Conservation (phyloP, 2,113 vertebrate species). For the Mellivora capensis region DNA sequence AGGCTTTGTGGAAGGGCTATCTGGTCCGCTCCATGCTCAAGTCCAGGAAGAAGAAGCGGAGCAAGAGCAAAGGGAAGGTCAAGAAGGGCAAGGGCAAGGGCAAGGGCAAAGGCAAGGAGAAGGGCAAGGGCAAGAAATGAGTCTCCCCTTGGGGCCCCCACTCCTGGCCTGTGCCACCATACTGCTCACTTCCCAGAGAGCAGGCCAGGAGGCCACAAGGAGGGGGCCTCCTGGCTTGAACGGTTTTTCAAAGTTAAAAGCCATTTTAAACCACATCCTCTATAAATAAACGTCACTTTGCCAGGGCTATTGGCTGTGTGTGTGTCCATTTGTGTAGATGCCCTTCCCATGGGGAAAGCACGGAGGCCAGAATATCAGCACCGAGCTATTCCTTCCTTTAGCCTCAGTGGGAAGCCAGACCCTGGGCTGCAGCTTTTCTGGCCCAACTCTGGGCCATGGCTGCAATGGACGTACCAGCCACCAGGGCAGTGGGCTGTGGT, state of each 20-base stretch:
- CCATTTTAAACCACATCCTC: background rate
- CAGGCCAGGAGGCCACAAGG: background rate
- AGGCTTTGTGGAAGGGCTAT: slow-evolving; percentile 91
- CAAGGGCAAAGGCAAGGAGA: slow-evolving; percentile 5
- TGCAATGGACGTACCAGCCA: rapidly evolving
- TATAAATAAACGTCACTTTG: background rate
- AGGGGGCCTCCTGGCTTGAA: background rate
- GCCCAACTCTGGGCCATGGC: rapidly evolving
- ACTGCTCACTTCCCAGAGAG: background rate
- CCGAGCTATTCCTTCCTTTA: rapidly evolving
- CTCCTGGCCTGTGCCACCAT: rapidly evolving
- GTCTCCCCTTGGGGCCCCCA: rapidly evolving
- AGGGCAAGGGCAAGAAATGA: slow-evolving; percentile 50
- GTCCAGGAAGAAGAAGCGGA: slow-evolving; percentile 79
- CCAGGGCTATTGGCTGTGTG: background rate
- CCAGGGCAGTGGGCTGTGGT: background rate
- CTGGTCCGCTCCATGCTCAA: slow-evolving; percentile 84
- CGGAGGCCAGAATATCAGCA: background rate
- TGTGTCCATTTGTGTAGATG: rapidly evolving
- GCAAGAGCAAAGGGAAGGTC: slow-evolving; percentile 62
- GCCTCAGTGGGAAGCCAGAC: background rate
- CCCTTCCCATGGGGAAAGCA: rapidly evolving
- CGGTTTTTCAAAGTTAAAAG: background rate
- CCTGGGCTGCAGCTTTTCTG: rapidly evolving
- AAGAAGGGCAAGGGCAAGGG: slow-evolving; percentile 56